These are phyloP conservation scores for Tenrec ecaudatus DNA, from an alignment of 2,113 vertebrate genomes.

Conservation along the genomic window DNA sequence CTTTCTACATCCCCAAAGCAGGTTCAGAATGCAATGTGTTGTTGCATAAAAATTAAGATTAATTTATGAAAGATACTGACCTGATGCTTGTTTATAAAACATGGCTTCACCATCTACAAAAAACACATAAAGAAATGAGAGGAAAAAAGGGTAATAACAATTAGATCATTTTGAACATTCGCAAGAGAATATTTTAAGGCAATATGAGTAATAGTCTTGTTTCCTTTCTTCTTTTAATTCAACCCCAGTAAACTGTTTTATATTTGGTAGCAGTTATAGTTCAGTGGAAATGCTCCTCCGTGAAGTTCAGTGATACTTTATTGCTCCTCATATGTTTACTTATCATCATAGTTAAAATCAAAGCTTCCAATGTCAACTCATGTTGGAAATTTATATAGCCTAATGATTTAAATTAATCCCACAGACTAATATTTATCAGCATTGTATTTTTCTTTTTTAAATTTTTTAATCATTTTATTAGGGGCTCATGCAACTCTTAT, in stretches of 20 bases:
- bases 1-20: neutral
- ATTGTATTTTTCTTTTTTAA: no score
- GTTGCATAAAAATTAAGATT: conserved; percentile 12
- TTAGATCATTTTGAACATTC: conserved; percentile 17
- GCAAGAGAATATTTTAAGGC: conserved; percentile 15
- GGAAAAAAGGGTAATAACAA: neutral
- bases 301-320: no score
- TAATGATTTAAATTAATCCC: conserved; percentile 22
- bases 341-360: conserved; percentile 9
- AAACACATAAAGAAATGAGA: neutral
- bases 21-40: neutral
- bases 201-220: neutral
- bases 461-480: no score
- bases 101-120: conserved; percentile 45
- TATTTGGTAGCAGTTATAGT: neutral
- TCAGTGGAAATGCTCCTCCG: neutral
- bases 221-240: conserved; percentile 18
- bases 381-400: neutral
- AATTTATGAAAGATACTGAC: conserved; percentile 53
- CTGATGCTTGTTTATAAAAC: neutral
- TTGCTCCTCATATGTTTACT: neutral
- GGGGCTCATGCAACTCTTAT: no score
- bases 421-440: conserved; percentile 15
- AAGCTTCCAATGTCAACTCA: neutral
- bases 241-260: neutral